Percentiles rank a stretch among this genome's conserved stretches.
phyloP scores from a whole-genome alignment of 2,888 invertebrate species.

The Dichetophora obliterata region DNA sequence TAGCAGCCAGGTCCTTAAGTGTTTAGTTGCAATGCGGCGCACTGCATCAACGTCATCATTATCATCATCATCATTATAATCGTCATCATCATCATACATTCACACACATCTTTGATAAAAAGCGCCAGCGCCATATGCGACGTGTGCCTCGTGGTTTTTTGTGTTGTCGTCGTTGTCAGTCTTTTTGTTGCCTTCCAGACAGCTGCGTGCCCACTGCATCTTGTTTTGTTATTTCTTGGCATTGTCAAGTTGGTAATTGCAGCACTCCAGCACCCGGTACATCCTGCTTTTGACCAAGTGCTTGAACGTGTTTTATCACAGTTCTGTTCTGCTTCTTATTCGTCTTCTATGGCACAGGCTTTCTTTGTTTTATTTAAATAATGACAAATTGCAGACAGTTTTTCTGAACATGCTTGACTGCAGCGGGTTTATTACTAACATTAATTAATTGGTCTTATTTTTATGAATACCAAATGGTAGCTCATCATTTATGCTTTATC shows the following conservation, averaged over 20 bases:
- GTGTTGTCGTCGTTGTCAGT: not conserved
- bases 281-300: conserved; percentile 20
- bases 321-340: not conserved
- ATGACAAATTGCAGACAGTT: conserved; percentile 1
- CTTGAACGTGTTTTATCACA: conserved; percentile 24
- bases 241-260: conserved; percentile 22
- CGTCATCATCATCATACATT: not conserved
- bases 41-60: not conserved
- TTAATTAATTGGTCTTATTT: not conserved
- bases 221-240: not conserved
- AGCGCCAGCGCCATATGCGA: not conserved
- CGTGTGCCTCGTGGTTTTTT: not conserved
- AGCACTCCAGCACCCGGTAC: not conserved
- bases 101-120: not conserved
- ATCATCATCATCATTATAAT: not conserved
- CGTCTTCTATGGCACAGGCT: not conserved
- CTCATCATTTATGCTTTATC: not conserved
- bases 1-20: not conserved
- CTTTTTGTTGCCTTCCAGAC: conserved; percentile 24
- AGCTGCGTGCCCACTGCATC: not conserved
- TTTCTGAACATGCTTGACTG: not conserved
- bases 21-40: conserved; percentile 8
- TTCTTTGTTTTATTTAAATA: conserved; percentile 7
- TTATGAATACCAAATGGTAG: not conserved
- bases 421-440: not conserved